Base-by-base conservation (phyloP, 1,140 invertebrate species). In the Battus philenor region DNA sequence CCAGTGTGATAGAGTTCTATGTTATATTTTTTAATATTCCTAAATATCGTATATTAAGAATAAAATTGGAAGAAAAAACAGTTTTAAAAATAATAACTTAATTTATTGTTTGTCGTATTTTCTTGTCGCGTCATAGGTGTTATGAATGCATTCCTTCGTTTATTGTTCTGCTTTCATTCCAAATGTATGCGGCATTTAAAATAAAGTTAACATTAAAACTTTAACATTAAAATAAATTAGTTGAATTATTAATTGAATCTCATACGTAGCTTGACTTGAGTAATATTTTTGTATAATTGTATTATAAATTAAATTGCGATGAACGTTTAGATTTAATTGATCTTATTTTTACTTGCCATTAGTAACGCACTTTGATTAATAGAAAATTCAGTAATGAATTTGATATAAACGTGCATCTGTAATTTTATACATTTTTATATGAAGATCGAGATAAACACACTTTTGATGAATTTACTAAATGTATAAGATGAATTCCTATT, bases 391-490 rank as follows among this genome's bases (percentile, higher is more conserved):
- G n/a, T n/a, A n/a, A n/a, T n/a, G n/a, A n/a, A n/a, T n/a, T n/a
- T n/a, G n/a, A n/a, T n/a, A n/a, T n/a, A n/a, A n/a, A n/a, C n/a
- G n/a, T 20, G 2, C 18, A 6, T 20, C 18, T 20, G 11, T 49
- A 41, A 29, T 29, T 38, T 27, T 33, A 12, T 44, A 22, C 7
- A 29, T 27, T 16, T 46, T 46, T n/a, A 36, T n/a, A 36, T 9
- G 17, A 20, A 33, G 9, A 33, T 8, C 12, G 8, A 18, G 18
- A 10, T 12, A 29, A 4, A 10, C 24, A 47, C 18, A 33, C 12
- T 59, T 56, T 56, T 5, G 45, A 63, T 56, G 53, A 54, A 59
- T 59, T 63, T 53, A 56, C 47, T 32, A 33, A 17, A n/a, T 33
- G 9, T 36, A 18, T 16, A 15, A n/a, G 9, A 10, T 29, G 18